These are phyloP conservation scores for Nowickia ferox DNA, from an alignment of 2,888 invertebrate genomes.

Conservation along the genomic window DNA sequence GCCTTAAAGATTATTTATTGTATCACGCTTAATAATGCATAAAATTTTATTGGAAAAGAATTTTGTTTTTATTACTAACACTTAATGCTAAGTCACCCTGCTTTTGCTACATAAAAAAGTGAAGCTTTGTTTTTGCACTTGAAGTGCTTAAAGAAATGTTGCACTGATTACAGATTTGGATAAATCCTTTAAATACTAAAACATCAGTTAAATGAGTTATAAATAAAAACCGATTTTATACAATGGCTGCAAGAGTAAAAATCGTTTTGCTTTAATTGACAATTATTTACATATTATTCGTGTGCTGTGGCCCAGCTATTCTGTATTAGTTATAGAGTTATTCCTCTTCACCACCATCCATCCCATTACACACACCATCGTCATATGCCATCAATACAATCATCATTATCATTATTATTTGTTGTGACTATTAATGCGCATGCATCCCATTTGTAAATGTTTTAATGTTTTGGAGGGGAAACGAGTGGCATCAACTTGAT, in stretches of 20 bases:
- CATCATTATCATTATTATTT: slow-evolving; percentile 47
- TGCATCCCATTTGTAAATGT: slow-evolving; percentile 36
- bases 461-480: slow-evolving; percentile 9
- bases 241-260: slow-evolving; percentile 12
- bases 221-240: slow-evolving; percentile 32
- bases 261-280: slow-evolving; percentile 32
- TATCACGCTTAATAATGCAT: too few species aligned
- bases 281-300: slow-evolving; percentile 46
- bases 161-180: slow-evolving; percentile 47
- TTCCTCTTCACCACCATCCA: not conserved
- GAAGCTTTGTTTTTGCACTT: slow-evolving; percentile 12
- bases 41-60: not conserved
- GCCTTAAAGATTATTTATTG: too few species aligned
- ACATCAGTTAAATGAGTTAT: slow-evolving; percentile 49
- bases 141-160: slow-evolving; percentile 62
- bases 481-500: slow-evolving; percentile 50
- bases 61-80: slow-evolving; percentile 3
- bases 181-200: slow-evolving; percentile 54
- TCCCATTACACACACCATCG: not conserved
- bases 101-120: not conserved
- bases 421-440: slow-evolving; percentile 42
- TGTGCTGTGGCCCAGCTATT: not conserved
- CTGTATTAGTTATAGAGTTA: not conserved
- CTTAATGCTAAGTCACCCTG: not conserved
- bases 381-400: slow-evolving; percentile 19